A percentile compares a stretch with the other conserved stretches of the same genome.
phyloP scores from a whole-genome alignment of 2,113 vertebrate species.

The crab-eating macaque (Macaca fascicularis) region DNA sequence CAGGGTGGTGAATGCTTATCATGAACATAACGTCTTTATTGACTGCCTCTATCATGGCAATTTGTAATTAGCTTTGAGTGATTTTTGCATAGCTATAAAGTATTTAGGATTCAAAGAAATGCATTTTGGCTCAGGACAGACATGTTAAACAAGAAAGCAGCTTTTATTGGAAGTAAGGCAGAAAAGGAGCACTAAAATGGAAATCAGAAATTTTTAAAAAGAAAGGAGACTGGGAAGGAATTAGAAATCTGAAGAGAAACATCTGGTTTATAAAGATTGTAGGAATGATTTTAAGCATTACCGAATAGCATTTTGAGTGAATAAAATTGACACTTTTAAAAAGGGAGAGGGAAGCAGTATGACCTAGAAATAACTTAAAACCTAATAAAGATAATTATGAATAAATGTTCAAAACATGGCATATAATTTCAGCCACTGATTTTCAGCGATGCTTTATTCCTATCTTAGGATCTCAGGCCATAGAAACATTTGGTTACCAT shows the following conservation, averaged over 20 bases:
- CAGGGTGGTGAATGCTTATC: not conserved
- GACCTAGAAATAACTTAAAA: constrained; percentile 59
- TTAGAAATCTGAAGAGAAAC: constrained; percentile 46
- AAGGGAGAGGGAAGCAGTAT: not conserved
- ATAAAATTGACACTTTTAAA: constrained; percentile 50
- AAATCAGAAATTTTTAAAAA: constrained; percentile 45
- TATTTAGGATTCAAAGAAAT: constrained; percentile 49
- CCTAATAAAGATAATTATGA: constrained; percentile 34
- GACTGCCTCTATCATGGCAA: not conserved
- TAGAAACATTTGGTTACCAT: constrained; percentile 31
- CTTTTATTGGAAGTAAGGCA: constrained; percentile 46
- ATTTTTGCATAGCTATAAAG: constrained; percentile 6
- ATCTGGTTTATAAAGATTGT: constrained; percentile 39
- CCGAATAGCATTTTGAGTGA: constrained; percentile 1
- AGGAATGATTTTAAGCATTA: constrained; percentile 30
- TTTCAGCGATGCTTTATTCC: not conserved
- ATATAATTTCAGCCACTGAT: not conserved
- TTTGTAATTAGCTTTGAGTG: constrained; percentile 6
- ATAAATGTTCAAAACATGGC: not conserved
- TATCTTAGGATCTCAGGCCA: not conserved
- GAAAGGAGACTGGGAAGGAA: not conserved
- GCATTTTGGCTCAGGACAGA: not conserved
- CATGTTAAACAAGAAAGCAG: constrained; percentile 1
- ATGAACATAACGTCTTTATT: not conserved
- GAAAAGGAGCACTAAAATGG: constrained; percentile 14